Evolutionary conservation across 2,797 vertebrate species (phyloP), one percentile per base, ranked within the genome.

Genomic region (Liasis olivaceus): DNA sequence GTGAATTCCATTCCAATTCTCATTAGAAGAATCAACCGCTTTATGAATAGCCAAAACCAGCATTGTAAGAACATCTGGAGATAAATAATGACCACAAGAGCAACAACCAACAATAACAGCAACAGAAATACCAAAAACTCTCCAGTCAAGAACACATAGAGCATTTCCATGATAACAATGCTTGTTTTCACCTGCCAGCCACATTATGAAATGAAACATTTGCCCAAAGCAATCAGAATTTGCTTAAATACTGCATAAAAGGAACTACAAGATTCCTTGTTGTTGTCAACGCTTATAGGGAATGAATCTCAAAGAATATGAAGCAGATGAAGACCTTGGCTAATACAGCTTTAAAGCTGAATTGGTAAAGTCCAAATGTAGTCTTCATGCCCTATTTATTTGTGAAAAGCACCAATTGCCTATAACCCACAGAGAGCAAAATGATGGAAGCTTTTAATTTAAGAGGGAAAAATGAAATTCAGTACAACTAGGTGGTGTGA

Each of bases 381-480:
- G 58, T 9, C 87, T 86, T 60, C 64, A 93, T 15, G 4, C 92
- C 36, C 47, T 69, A 26, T 58, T 64, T 9, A 36, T 4, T 59
- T 87, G 62, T 1, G 63, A n/a, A 89, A 56, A 92, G 6, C 85
- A 69, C 94, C 56, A 93, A 90, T 62, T 92, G 87, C 93, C 60
- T 88, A 72, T 62, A 69, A 56, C 47, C 60, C 93, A 81, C 69
- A 89, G 92, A 93, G 77, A 95, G 95, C n/a, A 84, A 81, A 90
- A 88, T 89, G 94, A 92, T 58, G 91, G 89, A 97, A 96, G 94
- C 94, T 96, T 96, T 97, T 96, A 96, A 97, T 96, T 96, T 89
- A 94, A 94, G 96, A 93, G 54, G 59, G 93, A 95, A 86, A 93
- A 95, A 94, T 93, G 94, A 95, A 92, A 95, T 17, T 94, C 96